Conservation (phyloP, 2,113 vertebrate genomes). For the Mesembrinibis cayennensis region DNA sequence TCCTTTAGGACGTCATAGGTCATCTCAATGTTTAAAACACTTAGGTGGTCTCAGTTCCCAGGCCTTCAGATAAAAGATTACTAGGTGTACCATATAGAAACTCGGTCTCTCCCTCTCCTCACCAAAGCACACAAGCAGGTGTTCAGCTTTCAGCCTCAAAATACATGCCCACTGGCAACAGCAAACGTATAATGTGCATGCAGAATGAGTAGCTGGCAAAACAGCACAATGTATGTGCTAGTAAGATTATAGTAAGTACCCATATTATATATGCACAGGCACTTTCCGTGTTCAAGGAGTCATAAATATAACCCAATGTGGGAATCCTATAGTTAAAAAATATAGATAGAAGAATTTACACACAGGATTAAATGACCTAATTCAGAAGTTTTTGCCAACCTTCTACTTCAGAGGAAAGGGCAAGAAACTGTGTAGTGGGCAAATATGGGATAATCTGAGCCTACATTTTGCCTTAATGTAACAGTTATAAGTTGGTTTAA, state of each 20-base stretch:
- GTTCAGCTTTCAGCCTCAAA: background rate
- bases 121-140: background rate
- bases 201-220: background rate
- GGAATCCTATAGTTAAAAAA: background rate
- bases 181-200: background rate
- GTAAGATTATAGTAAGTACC: background rate
- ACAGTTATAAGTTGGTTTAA: background rate
- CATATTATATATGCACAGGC: background rate
- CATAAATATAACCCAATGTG: background rate
- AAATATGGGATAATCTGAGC: background rate
- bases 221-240: background rate
- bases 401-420: background rate
- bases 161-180: background rate
- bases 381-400: background rate
- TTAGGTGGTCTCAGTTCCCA: rapidly evolving
- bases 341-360: background rate
- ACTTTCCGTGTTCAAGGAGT: background rate
- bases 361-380: background rate
- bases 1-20: background rate
- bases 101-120: background rate
- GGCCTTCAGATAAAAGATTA: background rate
- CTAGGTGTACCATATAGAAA: background rate
- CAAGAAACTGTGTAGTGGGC: background rate
- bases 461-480: background rate
- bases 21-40: background rate